Evolutionary conservation across 2,888 invertebrate species (phyloP), one percentile per base, ranked within the genome.

Genomic region (Macrosoma leucophasiata): DNA sequence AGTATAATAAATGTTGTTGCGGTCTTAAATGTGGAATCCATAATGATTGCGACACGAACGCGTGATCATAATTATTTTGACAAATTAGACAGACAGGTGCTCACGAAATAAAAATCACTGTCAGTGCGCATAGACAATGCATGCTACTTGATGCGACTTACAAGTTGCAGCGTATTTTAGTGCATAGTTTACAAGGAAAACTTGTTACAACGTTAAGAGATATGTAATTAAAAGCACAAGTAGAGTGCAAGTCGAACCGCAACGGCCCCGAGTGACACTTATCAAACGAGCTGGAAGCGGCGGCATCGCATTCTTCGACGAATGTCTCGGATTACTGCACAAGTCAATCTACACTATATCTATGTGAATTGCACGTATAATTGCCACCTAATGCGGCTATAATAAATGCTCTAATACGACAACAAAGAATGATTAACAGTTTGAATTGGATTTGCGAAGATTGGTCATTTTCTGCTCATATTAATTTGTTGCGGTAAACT

Each of bases 241-340:
- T 78, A 70, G 79, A 76, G 69, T 78, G 73, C 66, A 72, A 63
- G 65, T 55, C 52, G 52, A 47, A 63, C 77, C 77, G 77, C 74
- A 77, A 73, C 39, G 39, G 53, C 43, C 51, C 37, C 51, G 39
- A 65, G 75, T 77, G 78, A 74, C 76, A 79, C 73, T 72, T 75
- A 65, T 48, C 62, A 68, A 72, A 58, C 73, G 58, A 62, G 62
- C 58, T 72, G 64, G 58, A 68, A 67, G 64, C 46, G 49, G 52
- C 46, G 43, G 31, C 31, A 37, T 48, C 53, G 54, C 51, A 48
- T 52, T 56, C 65, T 60, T 54, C 61, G 57, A 64, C 66, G 50
- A 56, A 51, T 56, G 60, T 61, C 50, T 55, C 57, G 55, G 46
- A 50, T 51, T 36, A 31, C 27, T 36, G 13, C 13, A 33, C 27